A percentile compares a stretch with the other conserved stretches of the same genome.
These are phyloP conservation scores for Periparus ater DNA, from an alignment of 2,797 vertebrate species.

Conservation along the genomic window DNA sequence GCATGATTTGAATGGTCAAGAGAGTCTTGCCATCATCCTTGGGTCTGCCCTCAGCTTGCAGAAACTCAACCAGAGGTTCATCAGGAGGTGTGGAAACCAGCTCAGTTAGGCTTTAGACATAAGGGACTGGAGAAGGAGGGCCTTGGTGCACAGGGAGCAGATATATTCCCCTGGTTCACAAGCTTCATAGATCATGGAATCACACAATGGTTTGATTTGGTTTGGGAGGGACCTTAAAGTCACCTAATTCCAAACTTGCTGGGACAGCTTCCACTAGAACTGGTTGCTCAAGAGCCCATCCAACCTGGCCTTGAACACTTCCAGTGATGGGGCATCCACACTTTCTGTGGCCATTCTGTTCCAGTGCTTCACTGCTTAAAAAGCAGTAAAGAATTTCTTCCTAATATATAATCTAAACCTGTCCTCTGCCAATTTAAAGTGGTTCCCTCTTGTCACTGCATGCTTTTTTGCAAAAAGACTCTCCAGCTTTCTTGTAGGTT, in stretches of 20 bases:
- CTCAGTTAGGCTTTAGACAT: background rate
- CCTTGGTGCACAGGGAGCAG: background rate
- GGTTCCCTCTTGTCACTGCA: background rate
- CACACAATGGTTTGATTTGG: background rate
- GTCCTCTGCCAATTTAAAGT: background rate
- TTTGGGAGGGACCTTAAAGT: background rate
- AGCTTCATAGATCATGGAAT: background rate
- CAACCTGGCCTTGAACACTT: background rate
- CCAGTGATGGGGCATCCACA: background rate
- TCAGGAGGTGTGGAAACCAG: background rate
- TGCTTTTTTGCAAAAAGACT: background rate
- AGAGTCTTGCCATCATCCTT: background rate
- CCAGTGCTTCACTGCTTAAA: background rate
- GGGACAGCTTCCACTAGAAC: background rate
- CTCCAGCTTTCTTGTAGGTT: background rate
- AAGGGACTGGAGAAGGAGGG: background rate
- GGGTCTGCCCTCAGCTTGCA: background rate
- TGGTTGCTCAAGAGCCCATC: background rate
- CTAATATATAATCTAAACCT: background rate
- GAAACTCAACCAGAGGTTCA: background rate
- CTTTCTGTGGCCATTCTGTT: background rate
- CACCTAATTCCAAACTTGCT: background rate
- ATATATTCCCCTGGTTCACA: background rate
- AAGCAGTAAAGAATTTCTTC: background rate
- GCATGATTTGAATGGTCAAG: background rate